Conservation (phyloP, 2,888 invertebrate genomes). For the Ectemnius lituratus region DNA sequence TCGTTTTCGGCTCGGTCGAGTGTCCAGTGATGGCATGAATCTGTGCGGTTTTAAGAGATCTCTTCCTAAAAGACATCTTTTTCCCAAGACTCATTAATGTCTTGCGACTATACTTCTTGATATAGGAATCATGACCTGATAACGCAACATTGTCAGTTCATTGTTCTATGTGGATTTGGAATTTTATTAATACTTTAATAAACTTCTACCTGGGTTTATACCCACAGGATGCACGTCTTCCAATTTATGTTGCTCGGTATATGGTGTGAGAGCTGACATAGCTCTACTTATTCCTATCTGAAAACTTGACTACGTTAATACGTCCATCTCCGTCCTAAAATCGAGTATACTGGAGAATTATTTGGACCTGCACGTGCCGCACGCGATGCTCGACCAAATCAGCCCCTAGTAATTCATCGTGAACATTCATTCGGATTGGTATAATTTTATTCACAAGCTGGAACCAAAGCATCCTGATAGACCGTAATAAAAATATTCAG, state of each 20-base stretch:
- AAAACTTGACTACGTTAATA: slow-evolving; percentile 10
- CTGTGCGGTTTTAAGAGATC: slow-evolving; percentile 31
- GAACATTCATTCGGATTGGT: slow-evolving; percentile 91
- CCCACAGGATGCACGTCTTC: slow-evolving; percentile 81
- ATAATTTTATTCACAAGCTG: slow-evolving; percentile 85
- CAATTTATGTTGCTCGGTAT: slow-evolving; percentile 79
- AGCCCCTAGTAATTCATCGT: slow-evolving; percentile 92
- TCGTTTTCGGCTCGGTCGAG: slow-evolving; percentile 20
- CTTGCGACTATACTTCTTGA: slow-evolving; percentile 64
- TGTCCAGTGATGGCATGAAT: slow-evolving; percentile 26
- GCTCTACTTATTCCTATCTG: slow-evolving; percentile 85
- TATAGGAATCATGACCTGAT: slow-evolving; percentile 73
- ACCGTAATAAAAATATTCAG: slow-evolving; percentile 12
- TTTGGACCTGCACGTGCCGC: slow-evolving; percentile 83
- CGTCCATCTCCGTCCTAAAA: not conserved
- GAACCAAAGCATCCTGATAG: too few relatives aligned
- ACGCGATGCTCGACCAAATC: slow-evolving; percentile 93
- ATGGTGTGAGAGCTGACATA: slow-evolving; percentile 85
- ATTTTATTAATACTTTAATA: slow-evolving; percentile 14
- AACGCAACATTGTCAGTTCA: not conserved
- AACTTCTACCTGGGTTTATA: slow-evolving; percentile 84
- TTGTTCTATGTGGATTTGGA: not conserved
- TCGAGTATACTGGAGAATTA: slow-evolving; percentile 20
- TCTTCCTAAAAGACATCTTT: slow-evolving; percentile 38
- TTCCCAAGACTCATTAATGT: slow-evolving; percentile 44